A percentile compares a stretch with the other conserved stretches of the same genome.
phyloP scores from a whole-genome alignment of 2,888 invertebrate genomes.

The Netelia melanura region DNA sequence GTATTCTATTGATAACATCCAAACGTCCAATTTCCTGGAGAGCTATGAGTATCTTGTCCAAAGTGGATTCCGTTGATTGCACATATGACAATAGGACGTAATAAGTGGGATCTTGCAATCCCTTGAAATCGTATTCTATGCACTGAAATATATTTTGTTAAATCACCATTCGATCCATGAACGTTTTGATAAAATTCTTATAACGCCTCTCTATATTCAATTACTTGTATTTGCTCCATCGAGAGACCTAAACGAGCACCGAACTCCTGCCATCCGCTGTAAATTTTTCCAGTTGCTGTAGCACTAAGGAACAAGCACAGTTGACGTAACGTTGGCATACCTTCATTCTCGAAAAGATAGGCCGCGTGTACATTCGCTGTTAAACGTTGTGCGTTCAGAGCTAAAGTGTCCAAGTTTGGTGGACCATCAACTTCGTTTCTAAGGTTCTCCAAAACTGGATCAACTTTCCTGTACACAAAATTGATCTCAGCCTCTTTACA shows the following conservation, averaged over 20 bases:
- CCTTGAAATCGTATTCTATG: constrained; percentile 86
- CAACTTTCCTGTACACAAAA: constrained; percentile 68
- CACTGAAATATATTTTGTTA: constrained; percentile 73
- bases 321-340: constrained; percentile 73
- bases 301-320: constrained; percentile 79
- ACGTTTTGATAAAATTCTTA: constrained; percentile 3
- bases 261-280: constrained; percentile 81
- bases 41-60: constrained; percentile 86
- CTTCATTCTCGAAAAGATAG: constrained; percentile 78
- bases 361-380: constrained; percentile 78
- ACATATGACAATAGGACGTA: constrained; percentile 86
- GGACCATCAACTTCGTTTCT: constrained; percentile 75
- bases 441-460: constrained; percentile 78
- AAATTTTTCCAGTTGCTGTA: constrained; percentile 77
- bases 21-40: constrained; percentile 86
- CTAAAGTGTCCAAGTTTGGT: constrained; percentile 74
- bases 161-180: neutral
- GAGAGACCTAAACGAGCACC: constrained; percentile 77
- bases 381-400: constrained; percentile 70
- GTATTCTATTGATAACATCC: constrained; percentile 86
- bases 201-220: neutral
- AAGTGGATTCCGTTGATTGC: constrained; percentile 86
- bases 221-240: constrained; percentile 79
- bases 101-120: constrained; percentile 85
- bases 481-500: neutral